A percentile compares a stretch with the other conserved stretches of the same genome.
These are phyloP conservation scores for Schizothorax lantsangensis DNA, from an alignment of 2,797 vertebrate species.

Conservation along the genomic window DNA sequence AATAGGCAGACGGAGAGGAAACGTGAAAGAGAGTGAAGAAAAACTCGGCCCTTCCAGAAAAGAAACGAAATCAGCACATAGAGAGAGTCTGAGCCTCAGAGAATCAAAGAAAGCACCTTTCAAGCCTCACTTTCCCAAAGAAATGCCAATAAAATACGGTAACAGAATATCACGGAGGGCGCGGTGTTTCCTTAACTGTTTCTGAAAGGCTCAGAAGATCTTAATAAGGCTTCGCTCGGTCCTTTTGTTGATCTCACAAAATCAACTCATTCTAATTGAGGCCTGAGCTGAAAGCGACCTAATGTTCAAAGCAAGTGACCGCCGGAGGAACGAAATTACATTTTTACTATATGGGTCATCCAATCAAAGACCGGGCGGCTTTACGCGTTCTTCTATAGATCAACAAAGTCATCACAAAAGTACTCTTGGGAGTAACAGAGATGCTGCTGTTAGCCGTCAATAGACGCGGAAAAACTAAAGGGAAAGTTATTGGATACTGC, in stretches of 20 bases:
- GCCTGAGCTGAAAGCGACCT: slow-evolving; percentile 87
- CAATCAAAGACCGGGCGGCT: slow-evolving; percentile 76
- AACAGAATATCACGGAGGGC: slow-evolving; percentile 78
- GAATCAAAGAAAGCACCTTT: slow-evolving; percentile 75
- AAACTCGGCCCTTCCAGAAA: slow-evolving; percentile 63
- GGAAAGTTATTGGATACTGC: slow-evolving; percentile 61
- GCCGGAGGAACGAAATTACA: slow-evolving; percentile 78
- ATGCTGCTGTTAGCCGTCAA: slow-evolving; percentile 67
- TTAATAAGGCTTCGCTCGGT: slow-evolving; percentile 75
- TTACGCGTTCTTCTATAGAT: slow-evolving; percentile 74
- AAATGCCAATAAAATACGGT: slow-evolving; percentile 78
- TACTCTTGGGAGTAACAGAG: slow-evolving; percentile 79
- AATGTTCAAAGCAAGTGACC: slow-evolving; percentile 87
- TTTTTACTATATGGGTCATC: slow-evolving; percentile 73
- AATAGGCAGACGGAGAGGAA: slow-evolving; percentile 71
- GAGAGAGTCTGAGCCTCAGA: slow-evolving; percentile 61
- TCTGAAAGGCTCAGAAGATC: slow-evolving; percentile 73
- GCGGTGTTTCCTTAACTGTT: slow-evolving; percentile 79
- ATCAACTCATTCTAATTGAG: slow-evolving; percentile 83
- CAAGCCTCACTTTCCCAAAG: slow-evolving; percentile 70
- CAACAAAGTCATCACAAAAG: slow-evolving; percentile 83
- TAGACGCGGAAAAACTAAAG: slow-evolving; percentile 54
- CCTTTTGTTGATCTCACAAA: slow-evolving; percentile 84
- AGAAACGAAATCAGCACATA: slow-evolving; percentile 65
- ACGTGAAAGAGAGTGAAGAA: slow-evolving; percentile 62